phyloP scores from a whole-genome alignment of 2,888 invertebrate genomes.

The Thymelicus acteon region DNA sequence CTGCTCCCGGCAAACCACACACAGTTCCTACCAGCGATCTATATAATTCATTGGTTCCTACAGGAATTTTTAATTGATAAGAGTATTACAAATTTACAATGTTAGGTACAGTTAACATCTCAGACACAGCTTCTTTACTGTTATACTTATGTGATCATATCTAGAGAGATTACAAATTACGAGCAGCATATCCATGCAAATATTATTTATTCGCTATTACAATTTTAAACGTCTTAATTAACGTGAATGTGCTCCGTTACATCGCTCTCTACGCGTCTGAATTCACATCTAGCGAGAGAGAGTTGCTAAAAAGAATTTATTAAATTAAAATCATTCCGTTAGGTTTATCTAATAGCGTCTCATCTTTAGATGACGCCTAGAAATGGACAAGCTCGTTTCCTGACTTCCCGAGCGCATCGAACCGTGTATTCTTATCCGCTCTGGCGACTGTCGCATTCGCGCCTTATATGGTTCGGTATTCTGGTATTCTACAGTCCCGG shows the following conservation, averaged over 20 bases:
- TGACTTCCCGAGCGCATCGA: slow-evolving; percentile 48
- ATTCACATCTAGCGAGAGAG: slow-evolving; percentile 47
- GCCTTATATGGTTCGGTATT: slow-evolving; percentile 71
- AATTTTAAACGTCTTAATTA: slow-evolving; percentile 27
- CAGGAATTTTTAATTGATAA: no score
- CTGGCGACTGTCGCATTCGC: slow-evolving; percentile 62
- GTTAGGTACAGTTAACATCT: no score
- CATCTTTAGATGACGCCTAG: slow-evolving; percentile 47
- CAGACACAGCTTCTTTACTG: no score
- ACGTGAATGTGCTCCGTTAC: neutral
- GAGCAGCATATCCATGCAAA: no score
- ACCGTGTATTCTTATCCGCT: slow-evolving; percentile 63
- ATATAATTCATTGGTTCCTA: no score
- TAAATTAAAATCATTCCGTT: slow-evolving; percentile 59
- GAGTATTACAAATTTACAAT: no score
- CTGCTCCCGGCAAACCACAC: no score
- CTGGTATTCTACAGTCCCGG: slow-evolving; percentile 11
- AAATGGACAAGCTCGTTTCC: slow-evolving; percentile 42
- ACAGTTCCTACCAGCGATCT: no score
- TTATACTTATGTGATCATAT: no score
- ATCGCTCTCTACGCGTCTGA: slow-evolving; percentile 35
- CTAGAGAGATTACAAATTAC: no score
- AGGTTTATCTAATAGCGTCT: slow-evolving; percentile 40
- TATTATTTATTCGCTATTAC: neutral
- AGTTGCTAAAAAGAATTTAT: slow-evolving; percentile 46